Evolutionary conservation across 1,140 invertebrate genomes (phyloP), one percentile per base, ranked within the genome.

Genomic region (Ephestia elutella): DNA sequence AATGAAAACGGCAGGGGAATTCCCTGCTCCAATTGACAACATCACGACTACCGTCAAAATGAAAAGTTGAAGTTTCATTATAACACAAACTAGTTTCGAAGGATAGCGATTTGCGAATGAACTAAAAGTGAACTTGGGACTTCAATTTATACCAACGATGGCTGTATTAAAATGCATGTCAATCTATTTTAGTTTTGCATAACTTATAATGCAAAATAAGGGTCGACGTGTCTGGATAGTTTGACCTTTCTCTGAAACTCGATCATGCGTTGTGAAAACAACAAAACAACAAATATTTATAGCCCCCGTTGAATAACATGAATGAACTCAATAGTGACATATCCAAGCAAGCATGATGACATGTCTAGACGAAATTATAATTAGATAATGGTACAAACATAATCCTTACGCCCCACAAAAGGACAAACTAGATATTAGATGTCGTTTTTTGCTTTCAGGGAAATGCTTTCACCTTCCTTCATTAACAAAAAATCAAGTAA

Each of bases 341-440:
- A 17, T 44, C 15, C 13, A 44, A 2, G 15, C 38, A 44, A 44
- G 13, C n/a, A 8, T n/a, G 15, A 10, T 15, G 38, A 44, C 38
- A 15, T n/a, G 38, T 44, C 38, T 44, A 44, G 38, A 44, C 38
- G 38, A 44, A 44, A 44, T 15, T 44, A 44, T 44, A 17, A 44
- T 44, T 44, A 44, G 38, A 38, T 38, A 38, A 38, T 13, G 21
- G 21, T 25, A 25, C 2, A 25, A n/a, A n/a, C n/a, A n/a, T n/a
- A n/a, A n/a, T n/a, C n/a, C n/a, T n/a, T n/a, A n/a, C n/a, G n/a
- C n/a, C n/a, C n/a, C n/a, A n/a, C n/a, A n/a, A n/a, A n/a, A n/a
- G n/a, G n/a, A n/a, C n/a, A n/a, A n/a, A n/a, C n/a, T n/a, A n/a
- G n/a, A n/a, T n/a, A n/a, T n/a, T n/a, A n/a, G n/a, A n/a, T n/a